Evolutionary conservation across 2,888 invertebrate species (phyloP).

Genomic region (Ophraella communa): DNA sequence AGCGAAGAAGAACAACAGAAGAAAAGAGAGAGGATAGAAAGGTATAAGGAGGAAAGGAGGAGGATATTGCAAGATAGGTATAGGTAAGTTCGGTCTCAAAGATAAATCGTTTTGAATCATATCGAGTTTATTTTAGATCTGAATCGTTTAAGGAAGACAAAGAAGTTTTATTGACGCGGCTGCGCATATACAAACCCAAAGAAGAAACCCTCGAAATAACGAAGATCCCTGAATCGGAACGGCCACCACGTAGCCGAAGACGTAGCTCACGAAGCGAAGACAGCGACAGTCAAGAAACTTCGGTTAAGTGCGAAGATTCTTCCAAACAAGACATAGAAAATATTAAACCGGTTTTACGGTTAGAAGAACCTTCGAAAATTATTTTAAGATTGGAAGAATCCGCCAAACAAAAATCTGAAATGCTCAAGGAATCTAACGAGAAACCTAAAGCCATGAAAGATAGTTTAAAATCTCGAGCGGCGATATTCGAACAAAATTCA

Average conservation of each 20-base stretch:
- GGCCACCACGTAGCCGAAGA: slow-evolving; percentile 36
- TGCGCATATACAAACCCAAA: slow-evolving; percentile 57
- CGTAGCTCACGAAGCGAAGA: slow-evolving; percentile 43
- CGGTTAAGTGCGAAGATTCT: slow-evolving; percentile 15
- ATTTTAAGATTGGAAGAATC: neutral
- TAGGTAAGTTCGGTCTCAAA: slow-evolving; percentile 57
- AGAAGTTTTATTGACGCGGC: slow-evolving; percentile 61
- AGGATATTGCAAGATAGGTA: slow-evolving; percentile 86
- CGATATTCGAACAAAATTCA: slow-evolving; percentile 50
- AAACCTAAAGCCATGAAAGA: slow-evolving; percentile 38
- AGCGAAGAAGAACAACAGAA: slow-evolving; percentile 56
- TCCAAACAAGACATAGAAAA: slow-evolving; percentile 3
- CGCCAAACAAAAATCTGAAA: neutral
- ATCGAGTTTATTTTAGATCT: slow-evolving; percentile 65
- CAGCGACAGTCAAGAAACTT: slow-evolving; percentile 22
- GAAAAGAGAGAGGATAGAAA: slow-evolving; percentile 84
- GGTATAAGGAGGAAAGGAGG: slow-evolving; percentile 89
- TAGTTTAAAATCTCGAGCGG: slow-evolving; percentile 50
- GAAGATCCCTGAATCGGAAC: slow-evolving; percentile 21
- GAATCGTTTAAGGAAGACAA: slow-evolving; percentile 76
- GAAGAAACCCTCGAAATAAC: slow-evolving; percentile 39
- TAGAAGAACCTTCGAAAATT: slow-evolving; percentile 4
- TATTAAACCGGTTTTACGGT: slow-evolving; percentile 12
- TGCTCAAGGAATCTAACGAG: slow-evolving; percentile 7
- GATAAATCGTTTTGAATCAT: slow-evolving; percentile 83